Evolutionary conservation across 2,888 invertebrate species (phyloP).

Genomic region (Uloborus plumipes): DNA sequence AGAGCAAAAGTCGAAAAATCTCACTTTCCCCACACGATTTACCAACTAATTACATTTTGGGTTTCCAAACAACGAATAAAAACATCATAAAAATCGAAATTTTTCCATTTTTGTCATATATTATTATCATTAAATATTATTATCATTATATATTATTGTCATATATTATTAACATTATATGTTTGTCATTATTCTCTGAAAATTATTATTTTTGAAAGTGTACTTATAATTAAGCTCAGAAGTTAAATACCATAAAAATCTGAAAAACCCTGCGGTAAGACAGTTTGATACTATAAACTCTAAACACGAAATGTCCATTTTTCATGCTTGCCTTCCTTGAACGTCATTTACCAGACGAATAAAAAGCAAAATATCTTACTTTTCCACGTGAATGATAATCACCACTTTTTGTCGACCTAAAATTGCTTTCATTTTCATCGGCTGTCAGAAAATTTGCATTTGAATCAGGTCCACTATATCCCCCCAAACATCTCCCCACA

Average conservation of each 20-base stretch:
- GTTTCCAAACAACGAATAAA: no score
- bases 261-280: not conserved
- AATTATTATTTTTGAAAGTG: no score
- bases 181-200: no score
- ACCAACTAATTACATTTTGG: no score
- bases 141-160: no score
- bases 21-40: no score
- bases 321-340: conserved; percentile 5
- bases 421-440: conserved; percentile 34
- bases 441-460: conserved; percentile 36
- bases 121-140: no score
- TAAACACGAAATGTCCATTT: conserved; percentile 11
- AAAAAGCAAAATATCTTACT: not conserved
- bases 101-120: no score
- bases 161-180: no score
- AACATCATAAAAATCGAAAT: no score
- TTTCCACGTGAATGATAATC: conserved; percentile 29
- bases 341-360: not conserved
- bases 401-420: conserved; percentile 20
- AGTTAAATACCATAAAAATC: not conserved
- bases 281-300: not conserved
- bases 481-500: not conserved
- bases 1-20: not conserved
- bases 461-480: conserved; percentile 37
- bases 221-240: no score